Evolutionary conservation across 2,113 vertebrate species (phyloP).

Genomic region (Dendrocopos noguchii): DNA sequence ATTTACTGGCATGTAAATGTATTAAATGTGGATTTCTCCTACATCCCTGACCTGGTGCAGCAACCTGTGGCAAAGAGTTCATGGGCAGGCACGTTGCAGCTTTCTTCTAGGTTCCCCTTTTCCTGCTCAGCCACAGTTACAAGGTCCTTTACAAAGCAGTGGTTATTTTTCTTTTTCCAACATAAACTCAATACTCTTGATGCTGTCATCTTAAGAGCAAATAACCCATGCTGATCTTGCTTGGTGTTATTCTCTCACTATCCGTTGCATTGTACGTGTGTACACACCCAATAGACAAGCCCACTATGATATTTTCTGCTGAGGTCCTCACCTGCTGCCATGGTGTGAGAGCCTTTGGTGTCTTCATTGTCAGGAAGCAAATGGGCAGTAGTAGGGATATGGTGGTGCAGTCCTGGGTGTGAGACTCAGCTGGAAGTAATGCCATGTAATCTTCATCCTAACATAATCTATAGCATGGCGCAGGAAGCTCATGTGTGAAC

Average conservation of each 20-base stretch:
- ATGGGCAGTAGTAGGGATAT: background rate
- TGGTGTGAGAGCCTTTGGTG: background rate
- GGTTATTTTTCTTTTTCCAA: background rate
- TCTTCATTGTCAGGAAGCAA: background rate
- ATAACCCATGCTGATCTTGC: background rate
- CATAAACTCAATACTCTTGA: background rate
- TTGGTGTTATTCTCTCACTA: background rate
- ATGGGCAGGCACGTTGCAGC: rapidly evolving
- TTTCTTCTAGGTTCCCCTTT: background rate
- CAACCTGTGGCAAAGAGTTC: background rate
- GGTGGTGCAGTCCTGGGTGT: background rate
- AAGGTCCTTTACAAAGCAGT: background rate
- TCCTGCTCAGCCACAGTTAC: background rate
- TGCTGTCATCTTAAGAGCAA: background rate
- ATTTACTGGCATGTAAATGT: background rate
- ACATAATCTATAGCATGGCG: background rate
- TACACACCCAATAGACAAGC: rapidly evolving
- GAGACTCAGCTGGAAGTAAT: background rate
- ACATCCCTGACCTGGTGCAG: background rate
- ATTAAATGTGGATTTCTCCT: background rate
- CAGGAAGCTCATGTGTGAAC: background rate
- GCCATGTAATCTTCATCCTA: background rate
- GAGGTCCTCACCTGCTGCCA: background rate
- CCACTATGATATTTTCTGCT: background rate
- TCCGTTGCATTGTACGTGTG: rapidly evolving